phyloP scores from a whole-genome alignment of 2,888 invertebrate species.

The Lomographa bimaculata region DNA sequence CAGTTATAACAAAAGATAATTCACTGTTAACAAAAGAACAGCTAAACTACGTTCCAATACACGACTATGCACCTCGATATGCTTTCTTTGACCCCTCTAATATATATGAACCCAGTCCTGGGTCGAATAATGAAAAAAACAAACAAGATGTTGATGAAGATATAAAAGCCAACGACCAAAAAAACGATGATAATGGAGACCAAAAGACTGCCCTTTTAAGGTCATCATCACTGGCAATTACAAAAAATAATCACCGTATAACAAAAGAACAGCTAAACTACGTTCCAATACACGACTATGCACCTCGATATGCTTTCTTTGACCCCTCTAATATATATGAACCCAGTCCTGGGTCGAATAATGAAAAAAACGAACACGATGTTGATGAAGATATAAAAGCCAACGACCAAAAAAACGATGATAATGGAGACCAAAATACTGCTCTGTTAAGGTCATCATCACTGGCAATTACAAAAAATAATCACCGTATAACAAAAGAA shows the following conservation, averaged over 20 bases:
- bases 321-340: constrained; percentile 40
- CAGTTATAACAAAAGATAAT: too few species aligned
- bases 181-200: too few species aligned
- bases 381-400: too few species aligned
- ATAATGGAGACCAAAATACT: too few species aligned
- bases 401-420: too few species aligned
- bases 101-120: constrained; percentile 5
- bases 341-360: constrained; percentile 2
- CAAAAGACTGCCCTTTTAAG: too few species aligned
- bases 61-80: constrained; percentile 47
- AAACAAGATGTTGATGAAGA: neutral
- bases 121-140: neutral
- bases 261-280: constrained; percentile 45
- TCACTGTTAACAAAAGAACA: constrained; percentile 37
- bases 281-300: constrained; percentile 43
- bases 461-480: too few species aligned
- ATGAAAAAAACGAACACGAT: neutral
- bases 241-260: too few species aligned
- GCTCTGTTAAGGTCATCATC: too few species aligned
- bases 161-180: too few species aligned
- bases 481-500: constrained; percentile 39
- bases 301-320: constrained; percentile 53
- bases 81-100: constrained; percentile 54
- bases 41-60: constrained; percentile 45
- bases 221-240: too few species aligned